Conservation (phyloP, 64 coral and sea anemone species). For the Montipora sp. region DNA sequence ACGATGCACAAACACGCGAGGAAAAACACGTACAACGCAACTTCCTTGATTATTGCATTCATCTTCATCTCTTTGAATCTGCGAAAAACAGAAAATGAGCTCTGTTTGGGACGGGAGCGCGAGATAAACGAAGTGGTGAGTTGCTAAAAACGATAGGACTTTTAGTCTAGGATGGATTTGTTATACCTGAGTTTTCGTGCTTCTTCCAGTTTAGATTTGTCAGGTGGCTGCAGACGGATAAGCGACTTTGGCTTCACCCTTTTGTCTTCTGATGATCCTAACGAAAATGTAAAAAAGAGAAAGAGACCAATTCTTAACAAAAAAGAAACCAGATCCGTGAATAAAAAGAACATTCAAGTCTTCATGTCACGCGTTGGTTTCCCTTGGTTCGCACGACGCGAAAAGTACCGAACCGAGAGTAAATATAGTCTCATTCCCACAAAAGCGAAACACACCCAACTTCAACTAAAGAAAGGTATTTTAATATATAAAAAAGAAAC, state of each 20-base stretch:
- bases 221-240: conserved; percentile 87
- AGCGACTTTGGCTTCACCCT: conserved; percentile 74
- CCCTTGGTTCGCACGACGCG: too few species aligned
- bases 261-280: conserved; percentile 5
- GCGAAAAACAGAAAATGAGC: not conserved
- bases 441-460: too few species aligned
- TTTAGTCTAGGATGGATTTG: not conserved
- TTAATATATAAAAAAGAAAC: too few species aligned
- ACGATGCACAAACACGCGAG: conserved; percentile 82
- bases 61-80: conserved; percentile 96
- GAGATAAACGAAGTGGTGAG: not conserved
- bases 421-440: too few species aligned
- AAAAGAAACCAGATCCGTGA: not conserved
- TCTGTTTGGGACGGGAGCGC: too few species aligned
- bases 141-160: not conserved
- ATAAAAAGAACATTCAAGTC: too few species aligned
- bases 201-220: conserved; percentile 76
- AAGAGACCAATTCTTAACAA: not conserved
- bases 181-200: conserved; percentile 79
- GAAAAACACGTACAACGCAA: conserved; percentile 76
- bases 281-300: not conserved
- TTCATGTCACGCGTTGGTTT: too few species aligned
- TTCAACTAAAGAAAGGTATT: too few species aligned
- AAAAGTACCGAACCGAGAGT: too few species aligned
- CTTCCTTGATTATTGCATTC: conserved; percentile 89